These are phyloP conservation scores for Apomyelois bistriatella DNA, from an alignment of 2,888 invertebrate genomes.

Conservation along the genomic window DNA sequence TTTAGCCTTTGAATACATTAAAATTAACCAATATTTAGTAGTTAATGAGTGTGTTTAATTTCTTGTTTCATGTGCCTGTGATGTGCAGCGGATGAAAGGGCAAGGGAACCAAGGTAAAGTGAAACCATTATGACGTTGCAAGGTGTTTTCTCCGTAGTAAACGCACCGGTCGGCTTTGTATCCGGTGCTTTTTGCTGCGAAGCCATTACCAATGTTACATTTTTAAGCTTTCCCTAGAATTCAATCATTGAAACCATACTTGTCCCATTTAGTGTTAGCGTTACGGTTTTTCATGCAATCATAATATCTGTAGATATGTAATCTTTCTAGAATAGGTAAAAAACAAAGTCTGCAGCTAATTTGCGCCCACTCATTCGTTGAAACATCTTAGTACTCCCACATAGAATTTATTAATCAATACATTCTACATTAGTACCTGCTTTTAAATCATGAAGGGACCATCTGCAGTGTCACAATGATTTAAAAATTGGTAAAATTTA, in stretches of 20 bases:
- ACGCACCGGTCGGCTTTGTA: constrained; percentile 65
- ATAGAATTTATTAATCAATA: constrained; percentile 1
- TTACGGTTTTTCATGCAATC: constrained; percentile 9
- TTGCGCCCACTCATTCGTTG: constrained; percentile 8
- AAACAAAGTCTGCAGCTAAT: background rate
- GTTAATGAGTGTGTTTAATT: constrained; percentile 48
- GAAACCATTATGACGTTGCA: constrained; percentile 71
- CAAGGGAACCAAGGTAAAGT: constrained; percentile 89
- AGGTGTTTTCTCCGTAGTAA: constrained; percentile 64
- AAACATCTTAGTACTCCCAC: constrained; percentile 3
- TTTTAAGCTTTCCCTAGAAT: constrained; percentile 40
- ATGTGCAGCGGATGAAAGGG: constrained; percentile 89
- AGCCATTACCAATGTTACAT: constrained; percentile 43
- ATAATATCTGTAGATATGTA: background rate
- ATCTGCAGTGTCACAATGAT: too few species aligned
- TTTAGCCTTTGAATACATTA: constrained; percentile 41
- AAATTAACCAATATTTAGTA: constrained; percentile 26
- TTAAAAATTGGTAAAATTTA: too few species aligned
- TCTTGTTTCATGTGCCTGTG: constrained; percentile 79
- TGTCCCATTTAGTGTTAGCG: too few species aligned
- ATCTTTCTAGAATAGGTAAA: background rate
- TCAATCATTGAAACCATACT: background rate
- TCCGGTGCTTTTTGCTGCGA: constrained; percentile 43
- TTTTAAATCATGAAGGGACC: background rate
- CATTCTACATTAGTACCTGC: background rate